Conservation (phyloP, 2,113 vertebrate genomes). For the Benitochromis conjunctus region DNA sequence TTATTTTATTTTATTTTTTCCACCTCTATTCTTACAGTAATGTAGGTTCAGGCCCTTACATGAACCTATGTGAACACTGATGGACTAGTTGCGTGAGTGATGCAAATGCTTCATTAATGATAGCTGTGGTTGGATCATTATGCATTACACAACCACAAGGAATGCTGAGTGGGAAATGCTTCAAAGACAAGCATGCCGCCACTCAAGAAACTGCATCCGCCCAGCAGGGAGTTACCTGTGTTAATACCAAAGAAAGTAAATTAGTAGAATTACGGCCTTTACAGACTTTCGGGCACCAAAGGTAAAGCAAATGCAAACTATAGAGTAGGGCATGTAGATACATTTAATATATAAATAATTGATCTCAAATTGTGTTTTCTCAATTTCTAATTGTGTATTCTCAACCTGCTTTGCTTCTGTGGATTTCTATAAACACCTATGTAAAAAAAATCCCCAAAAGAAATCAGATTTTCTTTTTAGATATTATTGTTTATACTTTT, state of each 20-base stretch:
- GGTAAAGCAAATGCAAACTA: neutral
- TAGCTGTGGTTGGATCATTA: conserved; percentile 44
- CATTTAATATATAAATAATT: neutral
- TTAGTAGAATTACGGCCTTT: conserved; percentile 6
- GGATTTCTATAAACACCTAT: neutral
- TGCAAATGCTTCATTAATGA: conserved; percentile 67
- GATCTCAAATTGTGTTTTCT: neutral
- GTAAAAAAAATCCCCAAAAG: neutral
- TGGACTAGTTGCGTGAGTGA: conserved; percentile 51
- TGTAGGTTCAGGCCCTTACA: conserved; percentile 8
- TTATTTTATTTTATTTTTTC: neutral
- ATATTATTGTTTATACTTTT: neutral
- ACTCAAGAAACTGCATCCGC: conserved; percentile 37
- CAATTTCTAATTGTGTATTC: neutral
- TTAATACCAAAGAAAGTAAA: conserved; percentile 37
- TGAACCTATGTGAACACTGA: conserved; percentile 16
- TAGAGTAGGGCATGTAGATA: neutral
- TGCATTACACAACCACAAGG: conserved; percentile 70
- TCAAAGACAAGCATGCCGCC: conserved; percentile 56
- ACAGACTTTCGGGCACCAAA: conserved; percentile 13
- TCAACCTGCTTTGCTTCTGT: neutral
- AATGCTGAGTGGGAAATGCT: conserved; percentile 69
- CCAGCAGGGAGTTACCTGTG: conserved; percentile 37
- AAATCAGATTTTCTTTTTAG: neutral
- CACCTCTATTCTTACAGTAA: neutral